These are phyloP conservation scores for Aricia artaxerxes DNA, from an alignment of 2,888 invertebrate species.

Conservation along the genomic window DNA sequence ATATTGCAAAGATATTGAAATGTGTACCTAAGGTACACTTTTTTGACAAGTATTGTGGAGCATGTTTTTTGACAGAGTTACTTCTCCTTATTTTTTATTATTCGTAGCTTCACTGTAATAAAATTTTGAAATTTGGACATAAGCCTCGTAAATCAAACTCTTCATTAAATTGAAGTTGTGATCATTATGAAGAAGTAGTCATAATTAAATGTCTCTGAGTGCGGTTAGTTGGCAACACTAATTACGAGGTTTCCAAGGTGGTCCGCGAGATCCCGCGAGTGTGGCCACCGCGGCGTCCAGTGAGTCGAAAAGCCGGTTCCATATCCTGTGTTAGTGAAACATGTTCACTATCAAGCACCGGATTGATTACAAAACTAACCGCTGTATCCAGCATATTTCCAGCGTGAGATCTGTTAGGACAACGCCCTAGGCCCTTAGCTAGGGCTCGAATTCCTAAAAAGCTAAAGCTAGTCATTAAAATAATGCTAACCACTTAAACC, in stretches of 20 bases:
- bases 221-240: not conserved
- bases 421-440: not conserved
- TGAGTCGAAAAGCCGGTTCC: slow-evolving; percentile 46
- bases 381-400: slow-evolving; percentile 15
- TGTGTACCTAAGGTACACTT: too few relatives aligned
- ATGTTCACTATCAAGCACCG: slow-evolving; percentile 26
- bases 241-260: not conserved
- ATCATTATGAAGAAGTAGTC: too few relatives aligned
- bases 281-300: slow-evolving; percentile 35
- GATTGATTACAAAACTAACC: slow-evolving; percentile 28
- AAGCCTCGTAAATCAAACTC: too few relatives aligned
- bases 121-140: too few relatives aligned
- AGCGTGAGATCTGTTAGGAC: slow-evolving; percentile 13
- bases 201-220: too few relatives aligned
- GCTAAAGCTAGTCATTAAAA: not conserved
- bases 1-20: too few relatives aligned
- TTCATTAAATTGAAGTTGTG: too few relatives aligned
- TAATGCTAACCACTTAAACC: not conserved
- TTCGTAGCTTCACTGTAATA: too few relatives aligned
- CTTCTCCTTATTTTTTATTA: too few relatives aligned
- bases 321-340: slow-evolving; percentile 42
- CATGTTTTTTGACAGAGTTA: too few relatives aligned
- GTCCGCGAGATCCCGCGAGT: not conserved
- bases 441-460: not conserved
- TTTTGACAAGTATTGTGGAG: too few relatives aligned